Evolutionary conservation across 2,888 invertebrate species (phyloP).

Genomic region (Dicranocentrus wangi): DNA sequence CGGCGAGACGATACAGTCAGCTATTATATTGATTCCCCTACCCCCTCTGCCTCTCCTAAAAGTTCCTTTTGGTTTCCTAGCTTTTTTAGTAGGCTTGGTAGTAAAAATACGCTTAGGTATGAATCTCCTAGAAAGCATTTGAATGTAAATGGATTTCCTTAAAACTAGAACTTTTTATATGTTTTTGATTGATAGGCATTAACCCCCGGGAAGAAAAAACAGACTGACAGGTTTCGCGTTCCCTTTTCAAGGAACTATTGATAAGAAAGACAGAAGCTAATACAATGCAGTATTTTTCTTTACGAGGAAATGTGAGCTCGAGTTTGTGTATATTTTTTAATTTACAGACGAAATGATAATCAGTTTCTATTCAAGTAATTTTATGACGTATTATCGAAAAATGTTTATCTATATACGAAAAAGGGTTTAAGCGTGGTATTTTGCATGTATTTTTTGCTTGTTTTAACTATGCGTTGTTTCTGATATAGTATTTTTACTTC

Average conservation of each 20-base stretch:
- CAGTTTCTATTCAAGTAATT: not conserved
- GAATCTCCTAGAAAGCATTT: constrained; percentile 45
- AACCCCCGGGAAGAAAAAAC: constrained; percentile 52
- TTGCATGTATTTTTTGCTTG: no score
- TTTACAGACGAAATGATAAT: not conserved
- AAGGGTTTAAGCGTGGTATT: no score
- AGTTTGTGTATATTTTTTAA: no score
- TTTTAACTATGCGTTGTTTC: no score
- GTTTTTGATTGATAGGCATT: constrained; percentile 60
- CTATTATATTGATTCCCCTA: constrained; percentile 37
- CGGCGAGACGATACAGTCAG: constrained; percentile 38
- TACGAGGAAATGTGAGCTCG: no score
- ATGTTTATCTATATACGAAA: no score
- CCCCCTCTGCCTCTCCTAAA: constrained; percentile 43
- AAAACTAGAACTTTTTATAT: constrained; percentile 20
- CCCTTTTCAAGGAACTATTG: constrained; percentile 51
- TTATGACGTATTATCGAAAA: no score
- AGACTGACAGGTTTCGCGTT: constrained; percentile 42
- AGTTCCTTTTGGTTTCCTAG: constrained; percentile 41
- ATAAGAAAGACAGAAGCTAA: not conserved
- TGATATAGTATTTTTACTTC: no score
- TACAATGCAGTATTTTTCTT: not conserved
- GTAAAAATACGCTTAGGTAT: constrained; percentile 45
- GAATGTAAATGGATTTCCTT: constrained; percentile 22
- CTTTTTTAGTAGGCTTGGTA: constrained; percentile 34